Conservation (phyloP, 2,797 vertebrate genomes). For the Somateria mollissima region DNA sequence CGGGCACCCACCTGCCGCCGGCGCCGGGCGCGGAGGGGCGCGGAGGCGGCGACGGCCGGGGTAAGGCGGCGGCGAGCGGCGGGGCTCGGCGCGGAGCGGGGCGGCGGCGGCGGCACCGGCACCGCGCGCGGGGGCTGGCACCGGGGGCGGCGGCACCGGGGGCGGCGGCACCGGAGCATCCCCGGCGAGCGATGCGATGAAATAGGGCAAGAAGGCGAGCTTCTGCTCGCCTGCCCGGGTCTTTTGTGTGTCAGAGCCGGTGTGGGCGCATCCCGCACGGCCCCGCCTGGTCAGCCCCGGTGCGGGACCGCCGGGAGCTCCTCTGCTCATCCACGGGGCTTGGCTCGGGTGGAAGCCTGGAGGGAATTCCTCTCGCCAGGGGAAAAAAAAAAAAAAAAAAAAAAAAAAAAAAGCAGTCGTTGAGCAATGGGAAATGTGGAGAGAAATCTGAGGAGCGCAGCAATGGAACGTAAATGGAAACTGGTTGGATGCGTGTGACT, state of each 20-base stretch:
- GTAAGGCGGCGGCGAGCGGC: neutral
- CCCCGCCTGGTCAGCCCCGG: no score
- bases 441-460: neutral
- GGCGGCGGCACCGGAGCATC: neutral
- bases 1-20: constrained; percentile 49
- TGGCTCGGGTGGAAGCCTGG: neutral
- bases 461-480: neutral
- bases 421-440: neutral
- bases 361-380: neutral
- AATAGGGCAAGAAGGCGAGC: neutral
- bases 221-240: neutral
- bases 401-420: neutral
- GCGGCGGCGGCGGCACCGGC: neutral
- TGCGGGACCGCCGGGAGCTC: neutral
- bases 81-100: neutral
- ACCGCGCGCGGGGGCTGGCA: no score
- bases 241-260: neutral
- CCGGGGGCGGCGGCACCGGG: neutral
- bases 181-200: neutral
- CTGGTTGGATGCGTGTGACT: neutral
- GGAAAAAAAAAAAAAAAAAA: neutral
- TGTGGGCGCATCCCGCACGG: no score
- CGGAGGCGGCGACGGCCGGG: neutral
- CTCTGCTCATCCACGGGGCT: neutral
- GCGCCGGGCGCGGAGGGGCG: constrained; percentile 3